Percentiles rank a stretch among this genome's conserved stretches.
Conservation (phyloP, 1,140 invertebrate genomes). For the Hormaphis cornu region DNA sequence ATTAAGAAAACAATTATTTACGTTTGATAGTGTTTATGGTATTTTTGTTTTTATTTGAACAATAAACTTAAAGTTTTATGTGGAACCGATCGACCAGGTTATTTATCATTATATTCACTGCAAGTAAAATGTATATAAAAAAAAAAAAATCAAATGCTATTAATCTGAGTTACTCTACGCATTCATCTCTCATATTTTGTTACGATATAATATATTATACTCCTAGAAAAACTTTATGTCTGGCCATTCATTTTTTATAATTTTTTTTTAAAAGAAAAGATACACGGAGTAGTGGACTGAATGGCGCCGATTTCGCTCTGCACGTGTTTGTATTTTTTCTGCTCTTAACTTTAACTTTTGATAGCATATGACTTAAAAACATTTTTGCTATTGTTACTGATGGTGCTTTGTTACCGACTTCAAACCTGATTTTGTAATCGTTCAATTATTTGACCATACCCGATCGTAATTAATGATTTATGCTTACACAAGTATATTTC, state of each 20-base stretch:
- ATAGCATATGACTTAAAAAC: background rate
- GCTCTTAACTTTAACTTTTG: background rate
- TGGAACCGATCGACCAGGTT: background rate
- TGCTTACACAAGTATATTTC: too few relatives aligned
- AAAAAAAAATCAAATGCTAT: slow-evolving; percentile 3
- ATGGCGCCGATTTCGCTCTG: slow-evolving; percentile 2
- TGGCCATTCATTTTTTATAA: slow-evolving; percentile 5
- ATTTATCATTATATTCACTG: background rate
- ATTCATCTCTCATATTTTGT: background rate
- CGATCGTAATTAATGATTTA: too few relatives aligned
- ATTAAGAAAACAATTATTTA: background rate
- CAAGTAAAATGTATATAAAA: background rate
- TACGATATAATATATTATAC: background rate
- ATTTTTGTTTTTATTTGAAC: too few relatives aligned
- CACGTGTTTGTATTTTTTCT: background rate
- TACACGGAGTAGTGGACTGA: background rate
- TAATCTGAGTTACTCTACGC: slow-evolving; percentile 16
- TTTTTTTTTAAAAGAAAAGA: background rate
- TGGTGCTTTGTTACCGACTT: too few relatives aligned
- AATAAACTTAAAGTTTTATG: background rate
- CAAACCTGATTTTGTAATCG: too few relatives aligned
- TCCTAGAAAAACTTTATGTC: slow-evolving; percentile 13
- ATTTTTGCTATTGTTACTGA: too few relatives aligned
- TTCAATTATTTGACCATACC: too few relatives aligned
- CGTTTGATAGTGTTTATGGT: too few relatives aligned